A percentile compares a stretch with the other conserved stretches of the same genome.
Conservation (phyloP, 37 sponge, comb jelly and placozoan species). For the Lycopodina hypogea region DNA sequence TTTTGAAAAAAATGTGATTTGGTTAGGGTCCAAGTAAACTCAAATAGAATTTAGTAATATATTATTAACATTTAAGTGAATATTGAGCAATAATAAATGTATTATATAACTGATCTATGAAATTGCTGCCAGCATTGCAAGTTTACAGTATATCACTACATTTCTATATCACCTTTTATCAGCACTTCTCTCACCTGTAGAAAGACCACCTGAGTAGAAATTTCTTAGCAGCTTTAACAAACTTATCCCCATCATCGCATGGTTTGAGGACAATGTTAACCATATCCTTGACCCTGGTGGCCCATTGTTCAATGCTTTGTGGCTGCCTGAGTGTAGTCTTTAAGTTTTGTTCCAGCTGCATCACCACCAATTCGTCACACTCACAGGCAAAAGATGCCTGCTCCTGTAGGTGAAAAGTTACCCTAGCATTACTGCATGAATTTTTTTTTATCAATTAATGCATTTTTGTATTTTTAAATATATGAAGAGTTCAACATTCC, state of each 20-base stretch:
- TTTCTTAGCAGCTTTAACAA: slow-evolving; percentile 81
- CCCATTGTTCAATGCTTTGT: slow-evolving; percentile 92
- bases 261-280: slow-evolving; percentile 78
- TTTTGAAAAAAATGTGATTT: no score
- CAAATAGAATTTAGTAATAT: no score
- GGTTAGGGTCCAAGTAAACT: no score
- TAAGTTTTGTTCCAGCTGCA: slow-evolving; percentile 87
- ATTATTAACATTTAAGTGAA: no score
- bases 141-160: no score
- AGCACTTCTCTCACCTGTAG: slow-evolving; percentile 91
- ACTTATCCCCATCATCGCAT: slow-evolving; percentile 51
- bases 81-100: no score
- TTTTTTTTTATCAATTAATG: not conserved
- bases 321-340: slow-evolving; percentile 89
- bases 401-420: slow-evolving; percentile 54
- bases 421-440: not conserved
- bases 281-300: slow-evolving; percentile 86
- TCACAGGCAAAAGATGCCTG: slow-evolving; percentile 99
- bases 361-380: slow-evolving; percentile 88
- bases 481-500: not conserved
- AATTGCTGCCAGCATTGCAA: no score
- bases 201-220: slow-evolving; percentile 99
- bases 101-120: no score
- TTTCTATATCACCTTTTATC: no score
- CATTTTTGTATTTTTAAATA: not conserved